Evolutionary conservation across 2,888 invertebrate genomes (phyloP).

Genomic region (Scaptodrosophila latifasciaeformis): DNA sequence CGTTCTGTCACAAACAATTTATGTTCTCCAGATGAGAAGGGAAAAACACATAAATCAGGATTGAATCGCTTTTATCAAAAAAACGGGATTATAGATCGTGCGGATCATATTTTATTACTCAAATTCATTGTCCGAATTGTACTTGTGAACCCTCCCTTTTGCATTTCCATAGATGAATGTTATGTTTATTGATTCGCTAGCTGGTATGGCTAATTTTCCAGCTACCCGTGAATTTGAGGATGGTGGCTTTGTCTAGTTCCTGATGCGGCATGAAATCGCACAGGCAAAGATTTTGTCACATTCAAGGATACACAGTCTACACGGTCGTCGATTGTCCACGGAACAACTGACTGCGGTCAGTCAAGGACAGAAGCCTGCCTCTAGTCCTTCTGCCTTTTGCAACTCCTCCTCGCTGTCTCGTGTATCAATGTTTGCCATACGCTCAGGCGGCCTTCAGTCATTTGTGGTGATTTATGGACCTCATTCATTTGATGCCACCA

Average conservation of each 20-base stretch:
- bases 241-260: not conserved
- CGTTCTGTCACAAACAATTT: too few relatives aligned
- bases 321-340: not conserved
- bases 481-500: slow-evolving; percentile 62
- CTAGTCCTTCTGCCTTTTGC: slow-evolving; percentile 10
- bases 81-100: too few relatives aligned
- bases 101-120: too few relatives aligned
- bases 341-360: slow-evolving; percentile 59
- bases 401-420: slow-evolving; percentile 6
- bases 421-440: slow-evolving; percentile 6
- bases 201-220: slow-evolving; percentile 54
- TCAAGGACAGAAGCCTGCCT: slow-evolving; percentile 50
- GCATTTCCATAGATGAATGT: too few relatives aligned
- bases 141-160: too few relatives aligned
- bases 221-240: too few relatives aligned
- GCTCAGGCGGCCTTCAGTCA: slow-evolving; percentile 24
- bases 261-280: slow-evolving; percentile 5
- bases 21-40: too few relatives aligned
- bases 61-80: too few relatives aligned
- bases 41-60: too few relatives aligned
- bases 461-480: slow-evolving; percentile 61
- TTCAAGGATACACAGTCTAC: slow-evolving; percentile 4
- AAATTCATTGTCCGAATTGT: too few relatives aligned
- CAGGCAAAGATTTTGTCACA: not conserved
- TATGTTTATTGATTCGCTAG: slow-evolving; percentile 59